Evolutionary conservation across 2,888 invertebrate genomes (phyloP).

Genomic region (Zygogramma bicolorata): DNA sequence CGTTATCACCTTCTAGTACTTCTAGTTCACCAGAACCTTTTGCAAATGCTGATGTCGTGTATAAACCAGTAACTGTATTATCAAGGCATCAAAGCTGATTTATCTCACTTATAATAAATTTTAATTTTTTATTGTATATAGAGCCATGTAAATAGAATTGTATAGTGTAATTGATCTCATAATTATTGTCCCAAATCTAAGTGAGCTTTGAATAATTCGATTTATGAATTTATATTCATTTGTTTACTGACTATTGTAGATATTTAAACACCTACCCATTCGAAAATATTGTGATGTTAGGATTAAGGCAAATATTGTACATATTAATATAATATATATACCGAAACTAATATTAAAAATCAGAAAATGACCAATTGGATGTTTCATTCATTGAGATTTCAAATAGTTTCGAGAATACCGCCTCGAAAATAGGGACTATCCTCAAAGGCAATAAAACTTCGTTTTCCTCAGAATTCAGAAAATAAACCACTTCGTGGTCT

Average conservation of each 20-base stretch:
- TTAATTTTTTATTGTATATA: not conserved
- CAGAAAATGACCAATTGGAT: not conserved
- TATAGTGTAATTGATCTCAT: slow-evolving; percentile 15
- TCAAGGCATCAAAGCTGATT: slow-evolving; percentile 58
- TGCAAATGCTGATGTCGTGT: slow-evolving; percentile 58
- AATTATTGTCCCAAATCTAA: not conserved
- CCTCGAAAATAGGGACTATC: not conserved
- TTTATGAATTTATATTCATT: no score
- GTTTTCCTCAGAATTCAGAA: not conserved
- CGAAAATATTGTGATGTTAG: slow-evolving; percentile 45
- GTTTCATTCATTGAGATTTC: not conserved
- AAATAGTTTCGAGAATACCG: not conserved
- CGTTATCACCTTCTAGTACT: slow-evolving; percentile 65
- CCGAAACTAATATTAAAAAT: not conserved
- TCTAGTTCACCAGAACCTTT: slow-evolving; percentile 66
- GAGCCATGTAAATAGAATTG: not conserved
- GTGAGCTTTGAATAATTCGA: slow-evolving; percentile 17
- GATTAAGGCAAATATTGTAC: slow-evolving; percentile 38
- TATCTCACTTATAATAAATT: not conserved
- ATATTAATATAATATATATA: slow-evolving; percentile 39
- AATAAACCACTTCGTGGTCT: slow-evolving; percentile 15
- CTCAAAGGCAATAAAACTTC: not conserved
- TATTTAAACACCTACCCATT: slow-evolving; percentile 33
- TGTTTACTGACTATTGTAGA: no score
- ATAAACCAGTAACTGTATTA: slow-evolving; percentile 64